Evolutionary conservation across 2,888 invertebrate species (phyloP), one percentile per base, ranked within the genome.

Genomic region (Arctia plantaginis): DNA sequence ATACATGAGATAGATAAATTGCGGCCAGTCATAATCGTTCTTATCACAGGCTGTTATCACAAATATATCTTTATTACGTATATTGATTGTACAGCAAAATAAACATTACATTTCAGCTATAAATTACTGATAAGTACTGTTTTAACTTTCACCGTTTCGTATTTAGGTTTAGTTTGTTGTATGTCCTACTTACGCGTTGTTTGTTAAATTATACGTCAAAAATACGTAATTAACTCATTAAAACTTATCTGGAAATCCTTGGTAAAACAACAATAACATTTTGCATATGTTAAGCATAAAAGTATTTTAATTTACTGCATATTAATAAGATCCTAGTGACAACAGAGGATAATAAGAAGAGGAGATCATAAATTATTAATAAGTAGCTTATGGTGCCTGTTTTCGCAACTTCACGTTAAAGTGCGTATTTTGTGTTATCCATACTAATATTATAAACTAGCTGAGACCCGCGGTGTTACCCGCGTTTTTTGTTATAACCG

Each of bases 211-310:
- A 35, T 3, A 18, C 30, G 23, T 39, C 3, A 4, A 35, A 35
- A 35, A 35, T 35, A 35, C 35, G 33, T 35, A 18, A 20, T 35
- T 39, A 13, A 66, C 39, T 39, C 39, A 39, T n/a, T 23, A 41
- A 66, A 13, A 7, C 27, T 66, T 39, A 66, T 66, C 39, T 44
- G 30, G 66, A 27, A 44, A 30, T 35, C 66, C 66, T 67, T 67
- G 66, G 30, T 20, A 12, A 44, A 30, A 44, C 44, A 44, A 67
- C 44, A 67, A 67, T 44, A 3, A 8, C 44, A 20, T 44, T 30
- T 30, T 20, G n/a, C n/a, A n/a, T n/a, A 30, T 18, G 27, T 27
- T 67, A 6, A 47, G 6, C 7, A 44, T 12, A 27, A 44, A 20
- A 18, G n/a, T 67, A 67, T 41, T 66, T 12, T 13, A 66, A 8